Base-by-base conservation (phyloP, 2,797 vertebrate genomes). In the Falco berigora region DNA sequence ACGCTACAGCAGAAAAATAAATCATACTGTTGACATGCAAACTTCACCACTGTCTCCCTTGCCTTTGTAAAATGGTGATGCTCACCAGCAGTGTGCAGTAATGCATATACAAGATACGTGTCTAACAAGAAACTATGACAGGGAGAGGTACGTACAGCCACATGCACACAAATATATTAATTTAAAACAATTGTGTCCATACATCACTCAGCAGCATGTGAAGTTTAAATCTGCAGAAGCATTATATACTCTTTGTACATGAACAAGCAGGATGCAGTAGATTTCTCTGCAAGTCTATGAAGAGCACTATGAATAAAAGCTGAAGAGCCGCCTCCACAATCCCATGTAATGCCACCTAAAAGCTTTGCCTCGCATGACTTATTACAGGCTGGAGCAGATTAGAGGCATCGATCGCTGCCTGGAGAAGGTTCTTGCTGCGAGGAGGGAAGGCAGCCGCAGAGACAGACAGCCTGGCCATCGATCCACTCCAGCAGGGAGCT, bases 371-470 rank as follows among this genome's bases (percentile, higher is more conserved):
- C 94, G 98, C 98, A 98, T 99, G 98, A 99, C 98, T 98, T 98
- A 98, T 98, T 98, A 98, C 98, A 98, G 98, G 98, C 98, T 98
- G 98, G 98, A 98, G 98, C 98, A 99, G 99, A 99, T 99, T 99
- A 99, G 98, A 98, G 98, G 98, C 98, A 99, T 99, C 97, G 99
- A 99, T 99, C 93, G 98, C 98, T 97, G 98, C 98, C 98, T 97
- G 97, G 98, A 98, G 98, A 98, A 98, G 98, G 98, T 98, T 98
- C 98, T 98, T 21, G 64, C 98, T 96, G 98, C 67, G 97, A 91
- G 95, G 97, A 98, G 97, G 97, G 95, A 95, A 98, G 98, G 98
- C 95, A 97, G 96, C 38, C 16, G 66, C 53, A 28, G 86, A 97
- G 98, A 97, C 97, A 97, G 98, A 95, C 98, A 98, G 98, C 98